Conservation (phyloP, 2,113 vertebrate genomes). For the Montifringilla adamsi region DNA sequence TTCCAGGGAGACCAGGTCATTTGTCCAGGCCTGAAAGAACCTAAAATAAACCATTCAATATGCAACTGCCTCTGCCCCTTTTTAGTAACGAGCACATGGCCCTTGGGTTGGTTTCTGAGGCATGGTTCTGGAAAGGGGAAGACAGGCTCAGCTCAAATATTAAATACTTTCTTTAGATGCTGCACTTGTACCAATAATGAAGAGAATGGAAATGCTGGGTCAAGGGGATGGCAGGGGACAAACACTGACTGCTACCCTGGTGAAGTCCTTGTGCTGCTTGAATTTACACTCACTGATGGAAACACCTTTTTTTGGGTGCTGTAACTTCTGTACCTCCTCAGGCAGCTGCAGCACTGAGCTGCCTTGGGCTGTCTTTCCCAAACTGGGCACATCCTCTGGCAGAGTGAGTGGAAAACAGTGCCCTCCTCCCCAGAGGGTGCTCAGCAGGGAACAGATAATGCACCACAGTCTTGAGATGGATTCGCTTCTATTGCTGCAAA, state of each 20-base stretch:
- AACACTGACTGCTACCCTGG: not conserved
- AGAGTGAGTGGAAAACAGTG: not conserved
- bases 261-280: not conserved
- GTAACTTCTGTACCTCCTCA: not conserved
- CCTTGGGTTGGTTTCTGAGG: not conserved
- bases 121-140: not conserved
- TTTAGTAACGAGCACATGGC: not conserved
- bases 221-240: not conserved
- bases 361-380: not conserved
- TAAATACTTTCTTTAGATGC: not conserved
- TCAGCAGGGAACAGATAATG: not conserved
- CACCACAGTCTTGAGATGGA: not conserved
- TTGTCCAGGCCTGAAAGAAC: slow-evolving; percentile 13
- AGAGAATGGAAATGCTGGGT: not conserved
- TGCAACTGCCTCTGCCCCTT: slow-evolving; percentile 5
- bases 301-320: not conserved
- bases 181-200: not conserved
- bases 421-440: not conserved
- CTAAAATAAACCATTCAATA: slow-evolving; percentile 46
- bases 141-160: not conserved
- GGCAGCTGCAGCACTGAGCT: not conserved
- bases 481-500: not conserved
- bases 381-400: not conserved
- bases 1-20: slow-evolving; percentile 13
- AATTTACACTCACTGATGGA: not conserved